A percentile compares a stretch with the other conserved stretches of the same genome.
Evolutionary conservation across 2,797 vertebrate species (phyloP).

Genomic region (Natrix natrix): DNA sequence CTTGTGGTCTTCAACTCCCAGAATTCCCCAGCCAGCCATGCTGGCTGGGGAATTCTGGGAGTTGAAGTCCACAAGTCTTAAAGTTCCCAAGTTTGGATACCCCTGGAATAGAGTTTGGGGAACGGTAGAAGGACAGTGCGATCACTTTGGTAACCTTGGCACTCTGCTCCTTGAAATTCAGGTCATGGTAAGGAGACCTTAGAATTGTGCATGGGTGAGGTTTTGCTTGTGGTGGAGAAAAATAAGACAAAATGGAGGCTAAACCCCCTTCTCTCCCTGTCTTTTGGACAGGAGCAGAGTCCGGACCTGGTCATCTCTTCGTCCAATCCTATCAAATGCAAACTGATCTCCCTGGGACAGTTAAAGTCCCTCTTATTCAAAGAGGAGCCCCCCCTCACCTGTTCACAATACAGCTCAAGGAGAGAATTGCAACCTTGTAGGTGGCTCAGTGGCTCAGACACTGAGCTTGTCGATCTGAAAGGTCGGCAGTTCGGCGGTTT

Average conservation of each 20-base stretch:
- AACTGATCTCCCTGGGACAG: neutral
- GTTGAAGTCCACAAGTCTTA: no score
- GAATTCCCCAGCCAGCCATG: no score
- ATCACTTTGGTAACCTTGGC: conserved; percentile 52
- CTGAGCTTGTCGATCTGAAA: no score
- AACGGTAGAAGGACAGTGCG: conserved; percentile 49
- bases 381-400: neutral
- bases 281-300: neutral
- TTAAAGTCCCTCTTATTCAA: neutral
- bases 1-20: no score
- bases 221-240: neutral
- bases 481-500: no score
- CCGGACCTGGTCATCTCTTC: neutral
- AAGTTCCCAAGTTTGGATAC: no score
- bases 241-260: neutral
- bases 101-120: no score
- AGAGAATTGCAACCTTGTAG: neutral
- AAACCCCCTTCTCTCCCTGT: neutral
- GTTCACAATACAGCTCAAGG: neutral
- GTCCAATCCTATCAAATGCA: neutral
- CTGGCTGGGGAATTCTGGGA: no score
- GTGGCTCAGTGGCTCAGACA: no score
- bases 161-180: conserved; percentile 20
- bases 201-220: neutral
- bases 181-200: neutral